Base-by-base conservation (phyloP, 1,140 invertebrate species). In the Pseudomyrmex flavicornis region DNA sequence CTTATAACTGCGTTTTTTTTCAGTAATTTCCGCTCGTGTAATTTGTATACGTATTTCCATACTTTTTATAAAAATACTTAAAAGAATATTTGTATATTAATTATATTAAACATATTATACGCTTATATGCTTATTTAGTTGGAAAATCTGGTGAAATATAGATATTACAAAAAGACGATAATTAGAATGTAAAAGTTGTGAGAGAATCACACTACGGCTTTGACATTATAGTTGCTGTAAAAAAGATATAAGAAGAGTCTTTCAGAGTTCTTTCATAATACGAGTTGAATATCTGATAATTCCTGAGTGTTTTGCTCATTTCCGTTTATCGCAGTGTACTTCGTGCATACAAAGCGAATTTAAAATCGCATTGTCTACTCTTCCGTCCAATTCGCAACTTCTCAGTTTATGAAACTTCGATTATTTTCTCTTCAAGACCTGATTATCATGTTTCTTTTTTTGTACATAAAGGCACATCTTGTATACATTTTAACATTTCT, bases 231-330 rank as follows among this genome's bases (percentile, higher is more conserved):
- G 35, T 79, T 17, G 59, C 20, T 46, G 22, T 79, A 79, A 79
- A 79, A 35, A 50, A 70, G 17, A 69, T 69, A 69, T 69, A 69
- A 79, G 63, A 69, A 68, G 44, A 15, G 35, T 35, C 35, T 70
- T 15, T 58, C 15, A 1, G 52, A 48, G 22, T 48, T 46, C 44
- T 68, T 69, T 59, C 35, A 7, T 59, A 80, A 61, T 80, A 59
- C 52, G 2, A 17, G 54, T 72, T 70, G 76, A 80, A 80, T 80
- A 80, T 80, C 66, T 80, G 66, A 70, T 80, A 80, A 70, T 70
- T 80, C 22, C 76, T 80, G 68, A 77, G 63, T 77, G 75, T 70
- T 80, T 70, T 80, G 66, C 54, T 72, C 76, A 70, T 80, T 80
- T 80, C 76, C 66, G 76, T 80, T 80, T 80, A 72, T 80, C 76